A percentile compares a stretch with the other conserved stretches of the same genome.
Conservation (phyloP, 2,888 invertebrate genomes). For the Chloroclystis v-ata region DNA sequence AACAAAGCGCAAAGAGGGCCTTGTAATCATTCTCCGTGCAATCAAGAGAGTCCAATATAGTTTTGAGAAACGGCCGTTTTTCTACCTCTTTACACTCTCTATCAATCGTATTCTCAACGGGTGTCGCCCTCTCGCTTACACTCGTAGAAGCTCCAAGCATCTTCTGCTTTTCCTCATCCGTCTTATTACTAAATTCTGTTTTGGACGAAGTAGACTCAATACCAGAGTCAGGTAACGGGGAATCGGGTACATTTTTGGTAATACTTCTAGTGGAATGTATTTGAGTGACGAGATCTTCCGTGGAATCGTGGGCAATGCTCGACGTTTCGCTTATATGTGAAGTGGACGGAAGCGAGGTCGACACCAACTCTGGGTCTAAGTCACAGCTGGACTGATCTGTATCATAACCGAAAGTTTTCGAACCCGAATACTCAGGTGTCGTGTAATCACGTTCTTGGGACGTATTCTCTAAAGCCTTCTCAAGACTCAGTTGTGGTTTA, state of each 20-base stretch:
- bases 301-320: slow-evolving; percentile 69
- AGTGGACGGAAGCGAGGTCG: slow-evolving; percentile 71
- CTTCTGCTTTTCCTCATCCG: slow-evolving; percentile 95
- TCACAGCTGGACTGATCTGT: slow-evolving; percentile 74
- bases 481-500: slow-evolving; percentile 86
- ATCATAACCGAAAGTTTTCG: slow-evolving; percentile 61
- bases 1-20: slow-evolving; percentile 92
- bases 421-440: slow-evolving; percentile 61
- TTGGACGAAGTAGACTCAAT: slow-evolving; percentile 63
- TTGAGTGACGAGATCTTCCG: slow-evolving; percentile 68
- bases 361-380: slow-evolving; percentile 70
- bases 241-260: slow-evolving; percentile 68
- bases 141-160: slow-evolving; percentile 47
- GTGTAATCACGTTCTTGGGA: slow-evolving; percentile 69
- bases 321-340: slow-evolving; percentile 73
- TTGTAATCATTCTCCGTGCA: slow-evolving; percentile 96
- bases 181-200: slow-evolving; percentile 84
- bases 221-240: slow-evolving; percentile 69
- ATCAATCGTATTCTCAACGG: slow-evolving; percentile 53
- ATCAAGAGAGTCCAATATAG: slow-evolving; percentile 90
- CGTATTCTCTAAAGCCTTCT: slow-evolving; percentile 82
- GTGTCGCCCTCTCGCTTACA: slow-evolving; percentile 41
- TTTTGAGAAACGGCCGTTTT: slow-evolving; percentile 90
- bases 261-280: slow-evolving; percentile 46
- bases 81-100: slow-evolving; percentile 66